These are phyloP conservation scores for Aethina tumida DNA, from an alignment of 1,140 invertebrate species.

Conservation along the genomic window DNA sequence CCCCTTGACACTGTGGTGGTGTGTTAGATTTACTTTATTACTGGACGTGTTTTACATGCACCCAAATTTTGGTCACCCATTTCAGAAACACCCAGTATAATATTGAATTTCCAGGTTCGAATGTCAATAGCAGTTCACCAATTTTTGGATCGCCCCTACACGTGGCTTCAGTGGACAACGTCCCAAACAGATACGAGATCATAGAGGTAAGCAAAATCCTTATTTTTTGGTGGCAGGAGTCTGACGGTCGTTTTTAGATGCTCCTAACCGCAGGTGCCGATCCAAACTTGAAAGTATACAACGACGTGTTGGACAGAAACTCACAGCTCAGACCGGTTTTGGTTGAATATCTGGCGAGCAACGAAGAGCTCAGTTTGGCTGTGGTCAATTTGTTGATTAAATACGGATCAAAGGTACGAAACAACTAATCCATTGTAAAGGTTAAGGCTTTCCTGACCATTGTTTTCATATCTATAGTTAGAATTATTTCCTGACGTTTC, in stretches of 20 bases:
- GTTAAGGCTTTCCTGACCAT: no score
- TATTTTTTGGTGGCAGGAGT: no score
- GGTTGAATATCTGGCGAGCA: constrained; percentile 74
- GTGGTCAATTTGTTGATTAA: constrained; percentile 64
- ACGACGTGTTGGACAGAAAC: constrained; percentile 51
- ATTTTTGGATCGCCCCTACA: constrained; percentile 78
- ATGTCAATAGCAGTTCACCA: constrained; percentile 71
- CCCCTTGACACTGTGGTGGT: no score
- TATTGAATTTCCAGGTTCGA: constrained; percentile 50
- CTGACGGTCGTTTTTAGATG: constrained; percentile 45
- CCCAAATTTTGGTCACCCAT: not conserved
- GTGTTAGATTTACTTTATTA: not conserved
- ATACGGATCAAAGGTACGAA: constrained; percentile 67
- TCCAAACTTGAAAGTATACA: constrained; percentile 67
- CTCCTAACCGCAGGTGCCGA: constrained; percentile 66
- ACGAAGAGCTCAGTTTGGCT: constrained; percentile 53
- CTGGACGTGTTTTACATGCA: constrained; percentile 1
- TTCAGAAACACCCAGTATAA: no score
- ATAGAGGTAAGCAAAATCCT: constrained; percentile 30
- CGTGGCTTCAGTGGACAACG: constrained; percentile 75
- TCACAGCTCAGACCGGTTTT: constrained; percentile 62
- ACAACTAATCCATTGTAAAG: constrained; percentile 5
- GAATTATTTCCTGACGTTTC: no score
- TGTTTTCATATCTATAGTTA: no score
- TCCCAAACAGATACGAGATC: constrained; percentile 60